Base-by-base conservation (phyloP, 2,113 vertebrate genomes). In the Colinus virginianus region DNA sequence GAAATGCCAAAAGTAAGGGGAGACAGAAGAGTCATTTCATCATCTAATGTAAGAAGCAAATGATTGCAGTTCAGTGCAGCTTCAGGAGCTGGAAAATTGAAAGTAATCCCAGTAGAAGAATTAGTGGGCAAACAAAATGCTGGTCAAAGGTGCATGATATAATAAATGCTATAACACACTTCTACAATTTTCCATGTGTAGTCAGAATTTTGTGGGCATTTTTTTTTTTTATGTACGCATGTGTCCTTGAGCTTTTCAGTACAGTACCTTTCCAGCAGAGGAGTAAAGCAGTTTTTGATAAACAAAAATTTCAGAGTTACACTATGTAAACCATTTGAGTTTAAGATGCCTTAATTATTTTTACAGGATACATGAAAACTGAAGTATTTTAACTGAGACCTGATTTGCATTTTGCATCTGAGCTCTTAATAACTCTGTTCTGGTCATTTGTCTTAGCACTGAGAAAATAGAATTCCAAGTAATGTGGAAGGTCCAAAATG, bases 41-140 rank as follows among this genome's bases (percentile, higher is more conserved):
- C 85, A 64, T 62, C 51, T 92, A 78, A 96, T 94, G 21, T 64
- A 71, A 88, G 94, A 92, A 96, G 48, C 93, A 95, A 94, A 94
- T 90, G 87, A 82, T 45, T 84, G 43, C 30, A 91, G 82, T 75
- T 93, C 74, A 79, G 36, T 48, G 64, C 79, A 85, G 49, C 75
- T 94, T 82, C 46, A 90, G 46, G 68, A 92, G 42, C 0, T 95
- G 72, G 82, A 90, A 94, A 80, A 66, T 45, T 84, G 87, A 36
- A 93, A 88, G 78, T 78, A 81, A 95, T 92, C 85, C 87, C 85
- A 78, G 40, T 64, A 75, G 87, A 56, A 3, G 20, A 87, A 75
- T 92, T 83, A 92, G 34, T 45, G 72, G 61, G 84, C 87, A 95
- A 95, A 94, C 26, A 80, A 84, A 93, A 88, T 90, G 51, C 61